phyloP scores from a whole-genome alignment of 2,113 vertebrate species.

The Polyodon spathula region DNA sequence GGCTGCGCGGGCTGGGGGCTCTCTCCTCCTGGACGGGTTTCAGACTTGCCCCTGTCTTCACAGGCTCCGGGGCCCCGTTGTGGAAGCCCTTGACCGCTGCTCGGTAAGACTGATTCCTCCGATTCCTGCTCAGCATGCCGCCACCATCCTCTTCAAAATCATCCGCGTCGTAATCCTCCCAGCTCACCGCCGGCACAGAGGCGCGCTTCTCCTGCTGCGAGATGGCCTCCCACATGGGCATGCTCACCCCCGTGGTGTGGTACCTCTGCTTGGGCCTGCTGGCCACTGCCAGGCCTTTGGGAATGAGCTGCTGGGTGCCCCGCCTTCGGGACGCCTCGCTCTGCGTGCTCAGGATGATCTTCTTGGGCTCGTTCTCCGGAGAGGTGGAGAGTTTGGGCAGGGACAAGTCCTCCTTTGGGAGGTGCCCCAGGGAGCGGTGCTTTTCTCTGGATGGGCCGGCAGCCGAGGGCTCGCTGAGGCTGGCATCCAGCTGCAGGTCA shows the following conservation, averaged over 20 bases:
- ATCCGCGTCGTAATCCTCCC: slow-evolving; percentile 61
- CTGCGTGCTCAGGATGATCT: slow-evolving; percentile 69
- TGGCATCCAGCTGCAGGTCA: rapidly evolving
- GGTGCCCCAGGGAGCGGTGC: neutral
- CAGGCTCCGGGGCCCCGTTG: neutral
- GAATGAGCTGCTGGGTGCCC: slow-evolving; percentile 81
- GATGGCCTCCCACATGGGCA: slow-evolving; percentile 31
- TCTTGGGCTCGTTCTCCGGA: neutral
- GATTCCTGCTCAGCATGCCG: slow-evolving; percentile 58
- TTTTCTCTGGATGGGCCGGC: neutral
- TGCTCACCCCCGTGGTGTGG: slow-evolving; percentile 67
- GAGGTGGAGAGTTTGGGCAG: neutral
- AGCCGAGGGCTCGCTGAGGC: neutral
- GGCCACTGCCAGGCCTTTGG: slow-evolving; percentile 58
- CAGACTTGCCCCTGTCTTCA: slow-evolving; percentile 22
- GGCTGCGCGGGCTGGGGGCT: slow-evolving; percentile 20
- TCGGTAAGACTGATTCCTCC: slow-evolving; percentile 81
- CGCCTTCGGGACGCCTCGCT: slow-evolving; percentile 61
- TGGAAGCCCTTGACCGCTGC: slow-evolving; percentile 64
- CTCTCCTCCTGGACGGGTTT: slow-evolving; percentile 48
- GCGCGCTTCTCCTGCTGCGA: slow-evolving; percentile 23
- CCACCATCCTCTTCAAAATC: slow-evolving; percentile 30
- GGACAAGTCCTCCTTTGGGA: neutral
- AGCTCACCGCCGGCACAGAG: slow-evolving; percentile 33
- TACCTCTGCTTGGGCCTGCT: slow-evolving; percentile 61